Base-by-base conservation (phyloP, 1,140 invertebrate genomes). In the Helicoverpa zea region DNA sequence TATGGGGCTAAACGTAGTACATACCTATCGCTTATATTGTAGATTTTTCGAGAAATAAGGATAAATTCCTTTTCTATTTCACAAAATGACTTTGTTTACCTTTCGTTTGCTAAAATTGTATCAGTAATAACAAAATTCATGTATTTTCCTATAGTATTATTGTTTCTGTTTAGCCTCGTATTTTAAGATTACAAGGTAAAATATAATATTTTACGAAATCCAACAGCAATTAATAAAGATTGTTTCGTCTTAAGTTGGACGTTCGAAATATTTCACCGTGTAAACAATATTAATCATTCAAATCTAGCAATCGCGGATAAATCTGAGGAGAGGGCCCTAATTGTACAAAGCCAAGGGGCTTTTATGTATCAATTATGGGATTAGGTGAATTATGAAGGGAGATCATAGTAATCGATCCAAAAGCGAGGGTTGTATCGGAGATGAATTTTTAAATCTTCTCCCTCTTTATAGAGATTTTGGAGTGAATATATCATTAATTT, bases 351-450 rank as follows among this genome's bases (percentile, higher is more conserved):
- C 81, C 83, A 89, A 82, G 79, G 52, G 77, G 87, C 86, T 90
- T 87, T 90, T 88, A 89, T 86, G 79, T 87, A 92, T 92, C 89
- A 92, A 90, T 92, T 92, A 92, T 86, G 85, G 87, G 86, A 89
- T 90, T 92, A 90, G 86, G 83, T 80, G 84, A 86, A 86, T 88
- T 86, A 88, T 87, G 85, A 84, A 86, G 90, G 88, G 88, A 85
- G 84, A 87, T 87, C 82, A 87, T 88, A 86, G 85, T 89, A 84
- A 89, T 88, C 87, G 86, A 89, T 86, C 82, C 84, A 13, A 23
- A 58, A 58, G 29, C 14, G 47, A 66, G 76, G 76, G 76, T 77
- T 51, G 59, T 2, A 66, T 77, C 7, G 23, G 43, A 77, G 75
- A 77, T 66, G 73, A 76, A 76, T 56, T 66, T 64, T 77, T 72